Evolutionary conservation across 2,113 vertebrate species (phyloP), one percentile per base, ranked within the genome.

Genomic region (Pleuronectes platessa): DNA sequence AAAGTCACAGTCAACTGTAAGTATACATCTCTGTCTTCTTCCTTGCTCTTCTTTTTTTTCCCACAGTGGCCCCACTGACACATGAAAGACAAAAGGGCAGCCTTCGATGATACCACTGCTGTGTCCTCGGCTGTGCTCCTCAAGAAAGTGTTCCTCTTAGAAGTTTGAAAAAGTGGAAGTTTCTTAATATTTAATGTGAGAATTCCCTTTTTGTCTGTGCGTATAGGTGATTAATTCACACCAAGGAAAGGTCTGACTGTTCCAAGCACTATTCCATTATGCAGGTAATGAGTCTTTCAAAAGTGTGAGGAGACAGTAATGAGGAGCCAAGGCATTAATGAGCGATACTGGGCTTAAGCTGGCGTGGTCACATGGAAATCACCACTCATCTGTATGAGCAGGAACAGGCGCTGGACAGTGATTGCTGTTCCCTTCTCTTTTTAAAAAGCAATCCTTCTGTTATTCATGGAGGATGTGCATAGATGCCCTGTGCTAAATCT

Each of bases 1-100:
- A 98, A 96, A 95, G 88, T 99, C 90, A 96, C 96, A 92, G 98
- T 99, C 8, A 97, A 97, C 95, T 99, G 98, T 99, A 95, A 99
- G 98, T 99, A 61, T 55, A 61, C 54, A 74, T 84, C 61, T 65
- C 69, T 86, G 61, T 78, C 55, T 77, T 81, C 64, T 60, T 58
- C 26, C 69, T 47, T 15, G 35, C 62, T 68, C 56, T 23, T 6
- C 7, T 53, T n/a, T 53, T 14, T 68, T 81, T 68, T 40, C 24
- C n/a, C 74, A 13, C 53, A 56, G 35, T 42, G 23, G 64, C 68
- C 83, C 80, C 5, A 31, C 70, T 77, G 42, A 61, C 56, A 31
- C 55, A 68, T 53, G 37, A 77, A 79, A 78, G 81, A 58, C 61
- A 42, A 0, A 0, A 7, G 49, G 58, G 42, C 58, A 49, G 56